Evolutionary conservation across 2,113 vertebrate species (phyloP).

Genomic region (Plecotus auritus): DNA sequence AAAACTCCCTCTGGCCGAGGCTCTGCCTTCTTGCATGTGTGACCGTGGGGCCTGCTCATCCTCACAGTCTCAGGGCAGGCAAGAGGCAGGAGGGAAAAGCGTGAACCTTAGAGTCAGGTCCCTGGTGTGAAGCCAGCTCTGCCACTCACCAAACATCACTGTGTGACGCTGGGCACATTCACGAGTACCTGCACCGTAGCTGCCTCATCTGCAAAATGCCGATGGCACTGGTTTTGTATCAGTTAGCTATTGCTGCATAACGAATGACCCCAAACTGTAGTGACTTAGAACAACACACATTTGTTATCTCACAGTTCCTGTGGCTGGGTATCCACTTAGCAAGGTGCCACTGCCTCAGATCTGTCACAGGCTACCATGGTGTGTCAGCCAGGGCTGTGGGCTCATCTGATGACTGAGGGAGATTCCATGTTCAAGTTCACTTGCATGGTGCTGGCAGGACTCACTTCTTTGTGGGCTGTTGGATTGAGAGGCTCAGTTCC

Average conservation of each 20-base stretch:
- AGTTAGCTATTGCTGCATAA: neutral
- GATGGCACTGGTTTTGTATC: fast-evolving
- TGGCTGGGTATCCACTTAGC: neutral
- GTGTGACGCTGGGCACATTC: neutral
- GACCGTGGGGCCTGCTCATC: neutral
- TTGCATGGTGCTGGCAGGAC: fast-evolving
- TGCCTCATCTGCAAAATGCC: neutral
- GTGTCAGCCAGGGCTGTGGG: neutral
- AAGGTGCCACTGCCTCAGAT: fast-evolving
- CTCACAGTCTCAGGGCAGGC: neutral
- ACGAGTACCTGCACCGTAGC: neutral
- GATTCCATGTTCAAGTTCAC: neutral
- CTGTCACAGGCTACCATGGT: fast-evolving
- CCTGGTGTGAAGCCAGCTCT: neutral
- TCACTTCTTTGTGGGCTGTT: neutral
- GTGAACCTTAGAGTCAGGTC: neutral
- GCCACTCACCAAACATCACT: neutral
- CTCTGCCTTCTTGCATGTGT: neutral
- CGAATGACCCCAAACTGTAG: neutral
- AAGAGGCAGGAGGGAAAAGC: neutral
- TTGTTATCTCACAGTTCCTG: neutral
- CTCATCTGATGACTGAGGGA: neutral
- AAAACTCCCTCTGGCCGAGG: neutral
- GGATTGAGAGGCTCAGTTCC: neutral
- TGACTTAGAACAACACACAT: neutral